Base-by-base conservation (phyloP, 2,797 vertebrate species). In the Chromobotia macracanthus region DNA sequence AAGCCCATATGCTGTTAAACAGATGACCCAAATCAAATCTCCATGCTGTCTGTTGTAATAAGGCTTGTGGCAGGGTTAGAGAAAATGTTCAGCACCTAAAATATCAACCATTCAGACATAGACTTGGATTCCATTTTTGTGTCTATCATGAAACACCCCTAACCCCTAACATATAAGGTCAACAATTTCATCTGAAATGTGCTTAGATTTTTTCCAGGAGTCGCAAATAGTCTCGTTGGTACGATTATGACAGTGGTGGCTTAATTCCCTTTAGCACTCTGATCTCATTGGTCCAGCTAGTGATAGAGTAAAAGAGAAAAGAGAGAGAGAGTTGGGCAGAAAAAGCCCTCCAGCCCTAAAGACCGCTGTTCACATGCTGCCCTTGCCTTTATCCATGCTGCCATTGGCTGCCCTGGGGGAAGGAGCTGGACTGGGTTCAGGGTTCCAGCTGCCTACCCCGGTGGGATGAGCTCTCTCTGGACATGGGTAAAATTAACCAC, bases 401-500 rank as follows among this genome's bases (percentile, higher is more conserved):
- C 63, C 35, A 76, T 13, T 31, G 64, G 35, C 23, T 44, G 9
- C 28, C 58, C 58, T 46, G 23, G 23, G 51, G 68, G 31, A 44
- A 72, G 77, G 60, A 28, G 28, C 31, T 64, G 38, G 61, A 9
- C 31, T 19, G 61, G 18, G 61, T 64, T 38, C 61, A 38, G 31
- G 23, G 48, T 72, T 65, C 15, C 77, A 79, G 77, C 69, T 79
- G 77, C 50, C 55, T 71, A 12, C 48, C 68, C 68, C 72, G 48
- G 48, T 72, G 77, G 46, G 58, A 65, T 55, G 31, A 77, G 44
- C 23, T 68, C 65, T 44, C 41, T 60, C 35, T 69, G 55, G 75
- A 77, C 55, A 69, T 35, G 75, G 72, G 60, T 55, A 31, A 68
- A 79, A 72, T 79, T 66, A 72, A 72, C 31, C 61, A 65, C 48